These are phyloP conservation scores for Elephantulus edwardii DNA, from an alignment of 2,113 vertebrate species.

Conservation along the genomic window DNA sequence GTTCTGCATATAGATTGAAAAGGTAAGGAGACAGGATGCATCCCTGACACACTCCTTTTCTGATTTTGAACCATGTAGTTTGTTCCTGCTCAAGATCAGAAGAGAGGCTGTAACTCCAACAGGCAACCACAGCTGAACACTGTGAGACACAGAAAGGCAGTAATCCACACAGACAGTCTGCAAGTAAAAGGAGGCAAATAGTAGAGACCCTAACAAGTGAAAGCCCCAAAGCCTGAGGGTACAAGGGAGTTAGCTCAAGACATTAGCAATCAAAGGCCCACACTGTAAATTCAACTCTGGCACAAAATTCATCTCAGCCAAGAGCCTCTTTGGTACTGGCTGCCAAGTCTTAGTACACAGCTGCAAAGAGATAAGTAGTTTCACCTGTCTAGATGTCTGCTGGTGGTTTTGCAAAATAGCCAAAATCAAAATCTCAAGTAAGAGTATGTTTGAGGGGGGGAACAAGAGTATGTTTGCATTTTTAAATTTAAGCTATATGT, in stretches of 20 bases:
- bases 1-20: too few species aligned
- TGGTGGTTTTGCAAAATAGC: slow-evolving; percentile 41
- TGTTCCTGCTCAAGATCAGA: background rate
- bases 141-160: background rate
- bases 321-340: background rate
- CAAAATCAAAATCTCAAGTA: slow-evolving; percentile 59
- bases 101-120: background rate
- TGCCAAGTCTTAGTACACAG: slow-evolving; percentile 44
- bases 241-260: background rate
- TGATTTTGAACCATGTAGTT: too few species aligned
- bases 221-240: background rate
- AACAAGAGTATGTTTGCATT: slow-evolving; percentile 23
- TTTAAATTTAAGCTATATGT: background rate
- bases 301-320: slow-evolving; percentile 2
- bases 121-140: background rate
- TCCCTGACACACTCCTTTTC: too few species aligned
- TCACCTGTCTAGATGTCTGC: slow-evolving; percentile 42
- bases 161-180: background rate
- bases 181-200: background rate
- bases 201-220: background rate
- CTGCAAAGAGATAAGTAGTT: slow-evolving; percentile 30
- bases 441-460: background rate
- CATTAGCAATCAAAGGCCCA: background rate
- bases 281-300: slow-evolving; percentile 6
- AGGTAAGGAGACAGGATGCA: too few species aligned